phyloP scores from a whole-genome alignment of 2,113 vertebrate genomes.

The Phycodurus eques region DNA sequence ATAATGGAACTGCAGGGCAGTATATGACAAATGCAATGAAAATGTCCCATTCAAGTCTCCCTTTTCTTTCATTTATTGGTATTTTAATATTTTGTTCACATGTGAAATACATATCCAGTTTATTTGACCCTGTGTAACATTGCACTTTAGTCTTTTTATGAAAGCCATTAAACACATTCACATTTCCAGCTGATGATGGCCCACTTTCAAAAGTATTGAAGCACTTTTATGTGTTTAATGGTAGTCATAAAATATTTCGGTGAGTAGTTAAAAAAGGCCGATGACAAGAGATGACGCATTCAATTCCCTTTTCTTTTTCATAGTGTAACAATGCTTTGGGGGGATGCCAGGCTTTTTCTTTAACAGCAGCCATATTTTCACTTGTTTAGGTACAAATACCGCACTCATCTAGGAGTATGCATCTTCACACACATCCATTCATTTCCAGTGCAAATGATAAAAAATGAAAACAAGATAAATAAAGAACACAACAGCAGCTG shows the following conservation, averaged over 20 bases:
- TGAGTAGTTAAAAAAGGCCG: background rate
- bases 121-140: constrained; percentile 49
- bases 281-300: background rate
- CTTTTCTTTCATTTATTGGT: constrained; percentile 31
- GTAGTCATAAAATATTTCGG: background rate
- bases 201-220: constrained; percentile 45
- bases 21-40: background rate
- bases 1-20: too few species aligned
- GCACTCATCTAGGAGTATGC: background rate
- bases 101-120: constrained; percentile 46
- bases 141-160: constrained; percentile 58
- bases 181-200: constrained; percentile 35
- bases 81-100: constrained; percentile 52
- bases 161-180: constrained; percentile 49
- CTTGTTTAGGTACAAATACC: constrained; percentile 7
- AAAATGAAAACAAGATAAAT: constrained; percentile 53
- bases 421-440: constrained; percentile 52
- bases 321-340: constrained; percentile 40
- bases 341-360: constrained; percentile 29
- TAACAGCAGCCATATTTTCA: constrained; percentile 50
- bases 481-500: constrained; percentile 55
- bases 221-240: constrained; percentile 16
- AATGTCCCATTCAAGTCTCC: background rate
- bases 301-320: background rate
- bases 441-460: constrained; percentile 65